phyloP scores from a whole-genome alignment of 2,113 vertebrate species.

The Lethenteron reissneri region DNA sequence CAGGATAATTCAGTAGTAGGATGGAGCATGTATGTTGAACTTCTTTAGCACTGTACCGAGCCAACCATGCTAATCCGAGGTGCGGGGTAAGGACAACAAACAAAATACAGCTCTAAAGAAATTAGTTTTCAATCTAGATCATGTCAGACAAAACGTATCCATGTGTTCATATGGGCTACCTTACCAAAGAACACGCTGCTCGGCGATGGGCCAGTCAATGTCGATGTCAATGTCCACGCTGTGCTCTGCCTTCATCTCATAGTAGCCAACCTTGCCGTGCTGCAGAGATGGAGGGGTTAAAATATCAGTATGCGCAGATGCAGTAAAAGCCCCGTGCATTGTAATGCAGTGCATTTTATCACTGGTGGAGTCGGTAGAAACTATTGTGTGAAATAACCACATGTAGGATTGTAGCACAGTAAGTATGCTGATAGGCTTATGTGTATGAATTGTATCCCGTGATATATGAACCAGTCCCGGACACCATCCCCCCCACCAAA shows the following conservation, averaged over 20 bases:
- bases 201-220: slow-evolving; percentile 91
- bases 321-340: too few relatives aligned
- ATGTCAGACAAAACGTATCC: background rate
- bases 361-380: too few relatives aligned
- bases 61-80: background rate
- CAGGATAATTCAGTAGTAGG: background rate
- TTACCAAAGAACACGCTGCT: slow-evolving; percentile 73
- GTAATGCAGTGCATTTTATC: too few relatives aligned
- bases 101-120: background rate
- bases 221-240: slow-evolving; percentile 91
- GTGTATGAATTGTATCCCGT: too few relatives aligned
- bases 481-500: too few relatives aligned
- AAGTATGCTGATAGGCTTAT: too few relatives aligned
- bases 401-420: too few relatives aligned
- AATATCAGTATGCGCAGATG: too few relatives aligned
- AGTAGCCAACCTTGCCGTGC: slow-evolving; percentile 60
- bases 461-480: too few relatives aligned
- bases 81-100: background rate
- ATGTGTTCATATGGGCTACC: background rate
- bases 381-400: too few relatives aligned
- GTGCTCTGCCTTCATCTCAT: slow-evolving; percentile 64
- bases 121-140: background rate
- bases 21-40: background rate
- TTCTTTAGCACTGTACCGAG: background rate
- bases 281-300: slow-evolving; percentile 14